Evolutionary conservation across 2,113 vertebrate species (phyloP).

Genomic region (Arvicanthis niloticus): DNA sequence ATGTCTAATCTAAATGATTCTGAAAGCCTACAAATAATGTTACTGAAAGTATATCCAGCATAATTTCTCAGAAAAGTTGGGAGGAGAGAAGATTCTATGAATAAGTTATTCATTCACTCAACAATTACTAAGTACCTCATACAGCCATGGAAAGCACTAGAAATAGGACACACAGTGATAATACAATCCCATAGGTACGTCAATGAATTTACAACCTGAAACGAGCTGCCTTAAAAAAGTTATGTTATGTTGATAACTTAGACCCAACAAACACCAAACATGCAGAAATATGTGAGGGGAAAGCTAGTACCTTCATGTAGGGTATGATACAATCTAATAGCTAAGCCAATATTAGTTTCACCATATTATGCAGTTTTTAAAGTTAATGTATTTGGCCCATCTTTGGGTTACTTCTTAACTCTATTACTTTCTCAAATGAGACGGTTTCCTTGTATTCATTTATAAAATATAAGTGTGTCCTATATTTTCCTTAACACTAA

Average conservation of each 20-base stretch:
- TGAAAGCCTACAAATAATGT: conserved; percentile 3
- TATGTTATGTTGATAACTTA: not conserved
- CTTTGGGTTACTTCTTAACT: not conserved
- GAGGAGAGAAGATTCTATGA: not conserved
- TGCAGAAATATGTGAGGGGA: not conserved
- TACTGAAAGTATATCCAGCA: not conserved
- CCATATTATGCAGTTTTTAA: not conserved
- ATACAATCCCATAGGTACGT: not conserved
- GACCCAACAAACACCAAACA: not conserved
- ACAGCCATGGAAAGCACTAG: not conserved
- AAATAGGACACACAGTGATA: not conserved
- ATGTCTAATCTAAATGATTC: conserved; percentile 17
- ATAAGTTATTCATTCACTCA: conserved; percentile 38
- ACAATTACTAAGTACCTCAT: not conserved
- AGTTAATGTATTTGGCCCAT: conserved; percentile 52
- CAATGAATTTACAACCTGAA: not conserved
- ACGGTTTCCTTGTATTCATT: not conserved
- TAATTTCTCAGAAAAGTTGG: not conserved
- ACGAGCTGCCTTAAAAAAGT: not conserved
- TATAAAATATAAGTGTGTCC: conserved; percentile 40
- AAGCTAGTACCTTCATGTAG: not conserved
- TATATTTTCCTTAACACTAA: conserved; percentile 55
- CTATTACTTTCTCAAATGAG: conserved; percentile 34
- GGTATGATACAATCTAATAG: not conserved
- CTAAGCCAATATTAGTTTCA: not conserved